Percentiles rank a stretch among this genome's conserved stretches.
These are phyloP conservation scores for Neocrepidodera transversa DNA, from an alignment of 2,888 invertebrate genomes.

Conservation along the genomic window DNA sequence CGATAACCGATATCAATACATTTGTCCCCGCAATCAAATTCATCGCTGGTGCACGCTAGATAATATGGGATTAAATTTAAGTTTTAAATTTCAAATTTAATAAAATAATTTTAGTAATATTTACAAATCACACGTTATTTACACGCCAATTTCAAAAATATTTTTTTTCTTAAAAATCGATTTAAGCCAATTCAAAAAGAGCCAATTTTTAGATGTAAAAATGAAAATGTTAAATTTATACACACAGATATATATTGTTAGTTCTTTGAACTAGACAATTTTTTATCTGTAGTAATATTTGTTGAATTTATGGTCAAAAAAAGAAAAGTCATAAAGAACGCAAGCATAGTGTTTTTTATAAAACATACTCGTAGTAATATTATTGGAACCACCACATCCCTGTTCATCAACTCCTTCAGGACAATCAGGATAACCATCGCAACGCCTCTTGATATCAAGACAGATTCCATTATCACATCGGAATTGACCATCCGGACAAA, in stretches of 20 bases:
- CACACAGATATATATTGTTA: no score
- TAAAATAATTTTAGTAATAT: no score
- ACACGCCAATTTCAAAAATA: background rate
- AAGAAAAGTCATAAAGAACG: no score
- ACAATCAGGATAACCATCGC: conserved; percentile 65
- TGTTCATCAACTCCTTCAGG: conserved; percentile 66
- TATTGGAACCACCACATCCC: conserved; percentile 55
- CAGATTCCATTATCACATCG: conserved; percentile 60
- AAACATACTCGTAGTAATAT: conserved; percentile 21
- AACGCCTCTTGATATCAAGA: conserved; percentile 57
- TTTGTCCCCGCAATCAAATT: conserved; percentile 64
- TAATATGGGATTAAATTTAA: background rate
- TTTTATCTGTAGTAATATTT: no score
- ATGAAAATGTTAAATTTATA: no score
- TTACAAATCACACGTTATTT: background rate
- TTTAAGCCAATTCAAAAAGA: no score
- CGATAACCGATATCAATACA: conserved; percentile 59
- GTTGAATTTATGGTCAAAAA: no score
- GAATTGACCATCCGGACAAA: conserved; percentile 42
- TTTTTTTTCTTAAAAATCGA: no score
- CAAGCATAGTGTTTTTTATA: no score
- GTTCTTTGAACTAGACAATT: no score
- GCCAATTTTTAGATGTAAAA: no score
- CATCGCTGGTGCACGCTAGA: conserved; percentile 52
- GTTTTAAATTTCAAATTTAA: no score